Evolutionary conservation across 2,797 vertebrate genomes (phyloP).

Genomic region (Parauchenoglanis ngamensis): DNA sequence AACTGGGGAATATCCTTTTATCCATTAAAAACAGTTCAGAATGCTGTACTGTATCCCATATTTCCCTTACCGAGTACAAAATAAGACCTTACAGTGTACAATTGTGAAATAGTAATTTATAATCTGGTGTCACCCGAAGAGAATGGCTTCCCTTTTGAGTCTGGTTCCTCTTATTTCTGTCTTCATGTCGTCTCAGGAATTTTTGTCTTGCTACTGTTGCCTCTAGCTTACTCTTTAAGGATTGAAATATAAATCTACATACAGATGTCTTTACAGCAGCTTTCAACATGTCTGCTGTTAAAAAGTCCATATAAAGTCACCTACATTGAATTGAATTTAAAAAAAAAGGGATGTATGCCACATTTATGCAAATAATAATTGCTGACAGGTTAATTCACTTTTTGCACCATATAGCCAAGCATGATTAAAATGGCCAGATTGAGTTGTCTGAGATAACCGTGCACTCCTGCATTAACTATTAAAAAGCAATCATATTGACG

Average conservation of each 20-base stretch:
- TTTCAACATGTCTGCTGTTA: not conserved
- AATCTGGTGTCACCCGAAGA: not conserved
- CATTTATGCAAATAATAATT: not conserved
- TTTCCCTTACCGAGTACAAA: not conserved
- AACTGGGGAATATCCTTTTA: slow-evolving; percentile 97
- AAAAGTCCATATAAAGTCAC: not conserved
- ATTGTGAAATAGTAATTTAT: not conserved
- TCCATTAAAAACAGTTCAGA: not conserved
- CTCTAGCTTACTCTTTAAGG: not conserved
- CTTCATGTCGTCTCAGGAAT: not conserved
- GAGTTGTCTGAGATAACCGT: not conserved
- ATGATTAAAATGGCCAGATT: not conserved
- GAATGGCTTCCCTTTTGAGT: not conserved
- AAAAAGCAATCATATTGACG: not conserved
- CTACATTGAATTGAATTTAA: not conserved
- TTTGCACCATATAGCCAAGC: not conserved
- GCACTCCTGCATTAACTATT: not conserved
- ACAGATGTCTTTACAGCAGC: not conserved
- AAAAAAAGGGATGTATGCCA: not conserved
- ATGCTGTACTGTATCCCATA: not conserved
- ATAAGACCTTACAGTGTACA: not conserved
- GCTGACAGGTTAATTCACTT: not conserved
- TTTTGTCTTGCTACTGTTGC: not conserved
- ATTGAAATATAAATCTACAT: not conserved
- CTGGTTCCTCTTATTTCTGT: slow-evolving; percentile 6